phyloP scores from a whole-genome alignment of 2,797 vertebrate genomes.

The Sylvia borin region DNA sequence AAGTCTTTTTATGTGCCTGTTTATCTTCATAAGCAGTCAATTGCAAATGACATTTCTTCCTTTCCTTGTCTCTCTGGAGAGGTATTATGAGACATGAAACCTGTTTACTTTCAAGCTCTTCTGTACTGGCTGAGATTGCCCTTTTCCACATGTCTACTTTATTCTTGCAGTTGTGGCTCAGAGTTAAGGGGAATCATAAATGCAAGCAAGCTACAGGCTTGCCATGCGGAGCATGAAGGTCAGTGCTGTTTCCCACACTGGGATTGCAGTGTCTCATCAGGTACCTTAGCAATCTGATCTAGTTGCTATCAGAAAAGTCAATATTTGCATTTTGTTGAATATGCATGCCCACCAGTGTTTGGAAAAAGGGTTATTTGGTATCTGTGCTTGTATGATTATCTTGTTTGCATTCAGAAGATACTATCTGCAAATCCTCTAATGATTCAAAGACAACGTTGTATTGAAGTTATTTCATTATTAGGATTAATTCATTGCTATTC shows the following conservation, averaged over 20 bases:
- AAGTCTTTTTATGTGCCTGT: background rate
- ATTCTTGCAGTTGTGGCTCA: slow-evolving; percentile 55
- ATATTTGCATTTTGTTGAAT: slow-evolving; percentile 83
- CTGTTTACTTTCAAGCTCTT: slow-evolving; percentile 58
- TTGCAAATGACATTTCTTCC: slow-evolving; percentile 35
- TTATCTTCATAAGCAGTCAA: slow-evolving; percentile 25
- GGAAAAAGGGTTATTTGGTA: slow-evolving; percentile 65
- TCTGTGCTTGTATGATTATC: slow-evolving; percentile 64
- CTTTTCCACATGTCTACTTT: slow-evolving; percentile 68
- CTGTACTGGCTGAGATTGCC: slow-evolving; percentile 32
- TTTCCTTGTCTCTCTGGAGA: slow-evolving; percentile 29
- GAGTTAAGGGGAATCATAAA: slow-evolving; percentile 72
- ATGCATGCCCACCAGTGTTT: slow-evolving; percentile 72
- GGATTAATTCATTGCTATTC: slow-evolving; percentile 66
- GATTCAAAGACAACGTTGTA: slow-evolving; percentile 59
- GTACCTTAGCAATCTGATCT: slow-evolving; percentile 68
- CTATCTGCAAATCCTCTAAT: slow-evolving; percentile 72
- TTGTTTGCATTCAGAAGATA: slow-evolving; percentile 75
- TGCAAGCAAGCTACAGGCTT: slow-evolving; percentile 52
- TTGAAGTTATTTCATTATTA: slow-evolving; percentile 70
- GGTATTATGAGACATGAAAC: background rate
- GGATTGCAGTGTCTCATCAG: slow-evolving; percentile 65
- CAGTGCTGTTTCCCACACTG: slow-evolving; percentile 31
- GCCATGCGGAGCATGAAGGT: slow-evolving; percentile 54
- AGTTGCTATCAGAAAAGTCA: slow-evolving; percentile 77